Evolutionary conservation across 37 sponge, comb jelly and placozoan genomes (phyloP).

Genomic region (Eunapius fragilis): DNA sequence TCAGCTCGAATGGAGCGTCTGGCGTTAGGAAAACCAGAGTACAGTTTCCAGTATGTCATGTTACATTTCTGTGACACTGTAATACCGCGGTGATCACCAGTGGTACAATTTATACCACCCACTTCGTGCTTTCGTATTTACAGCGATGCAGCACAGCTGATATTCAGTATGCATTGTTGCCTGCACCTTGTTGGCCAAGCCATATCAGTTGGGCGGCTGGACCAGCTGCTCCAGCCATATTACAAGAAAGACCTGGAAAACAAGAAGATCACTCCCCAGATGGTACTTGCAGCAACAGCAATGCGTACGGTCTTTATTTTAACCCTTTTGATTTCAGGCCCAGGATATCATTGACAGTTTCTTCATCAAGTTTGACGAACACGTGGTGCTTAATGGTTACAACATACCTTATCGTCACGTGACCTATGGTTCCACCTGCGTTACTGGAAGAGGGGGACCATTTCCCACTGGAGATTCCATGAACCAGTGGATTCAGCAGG

Average conservation of each 20-base stretch:
- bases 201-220: slow-evolving; percentile 49
- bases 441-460: slow-evolving; percentile 48
- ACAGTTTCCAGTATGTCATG: neutral
- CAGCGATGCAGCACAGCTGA: slow-evolving; percentile 59
- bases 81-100: no score
- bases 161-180: slow-evolving; percentile 56
- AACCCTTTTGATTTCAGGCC: slow-evolving; percentile 9
- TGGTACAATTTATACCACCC: no score
- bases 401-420: slow-evolving; percentile 48
- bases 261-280: slow-evolving; percentile 24
- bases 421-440: slow-evolving; percentile 46
- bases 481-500: slow-evolving; percentile 69
- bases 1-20: neutral
- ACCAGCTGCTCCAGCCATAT: slow-evolving; percentile 43
- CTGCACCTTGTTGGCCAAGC: slow-evolving; percentile 49
- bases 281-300: neutral
- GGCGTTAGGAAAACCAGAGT: neutral
- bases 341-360: slow-evolving; percentile 60
- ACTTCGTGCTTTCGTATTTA: neutral
- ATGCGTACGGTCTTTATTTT: neutral
- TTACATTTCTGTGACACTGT: neutral
- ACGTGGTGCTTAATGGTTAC: slow-evolving; percentile 44
- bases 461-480: slow-evolving; percentile 55
- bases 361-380: slow-evolving; percentile 66
- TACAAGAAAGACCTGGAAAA: slow-evolving; percentile 19